A percentile compares a stretch with the other conserved stretches of the same genome.
Evolutionary conservation across 92 coral and sea anemone genomes (phyloP).

Genomic region (Epizoanthus illoricatus): DNA sequence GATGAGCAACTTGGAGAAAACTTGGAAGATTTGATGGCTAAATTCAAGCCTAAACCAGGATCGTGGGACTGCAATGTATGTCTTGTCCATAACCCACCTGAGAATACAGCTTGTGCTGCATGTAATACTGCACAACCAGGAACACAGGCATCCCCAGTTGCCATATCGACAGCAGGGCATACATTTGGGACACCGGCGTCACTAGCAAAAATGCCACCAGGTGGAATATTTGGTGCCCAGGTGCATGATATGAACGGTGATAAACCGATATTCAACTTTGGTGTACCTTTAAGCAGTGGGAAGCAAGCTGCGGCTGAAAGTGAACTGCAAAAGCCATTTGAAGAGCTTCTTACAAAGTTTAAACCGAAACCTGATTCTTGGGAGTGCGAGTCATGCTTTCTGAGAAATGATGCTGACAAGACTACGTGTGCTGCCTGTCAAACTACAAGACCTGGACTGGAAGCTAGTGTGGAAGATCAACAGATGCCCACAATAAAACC

Average conservation of each 20-base stretch:
- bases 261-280: slow-evolving; percentile 30
- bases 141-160: not conserved
- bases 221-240: not conserved
- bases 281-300: not conserved
- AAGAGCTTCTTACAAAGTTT: slow-evolving; percentile 29
- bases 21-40: slow-evolving; percentile 29
- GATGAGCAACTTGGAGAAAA: slow-evolving; percentile 13
- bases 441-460: slow-evolving; percentile 47
- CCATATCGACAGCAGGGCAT: not conserved
- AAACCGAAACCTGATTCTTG: slow-evolving; percentile 60
- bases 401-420: slow-evolving; percentile 47
- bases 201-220: not conserved
- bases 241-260: not conserved
- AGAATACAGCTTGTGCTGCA: slow-evolving; percentile 48
- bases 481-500: not conserved
- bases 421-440: slow-evolving; percentile 62
- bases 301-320: not conserved
- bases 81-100: slow-evolving; percentile 51
- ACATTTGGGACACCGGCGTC: not conserved
- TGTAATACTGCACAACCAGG: slow-evolving; percentile 60
- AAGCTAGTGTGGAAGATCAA: not conserved
- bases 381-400: slow-evolving; percentile 64
- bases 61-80: slow-evolving; percentile 73
- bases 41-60: slow-evolving; percentile 64
- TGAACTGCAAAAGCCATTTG: slow-evolving; percentile 1